Conservation (phyloP, 2,888 invertebrate genomes). For the Aethes cnicana region DNA sequence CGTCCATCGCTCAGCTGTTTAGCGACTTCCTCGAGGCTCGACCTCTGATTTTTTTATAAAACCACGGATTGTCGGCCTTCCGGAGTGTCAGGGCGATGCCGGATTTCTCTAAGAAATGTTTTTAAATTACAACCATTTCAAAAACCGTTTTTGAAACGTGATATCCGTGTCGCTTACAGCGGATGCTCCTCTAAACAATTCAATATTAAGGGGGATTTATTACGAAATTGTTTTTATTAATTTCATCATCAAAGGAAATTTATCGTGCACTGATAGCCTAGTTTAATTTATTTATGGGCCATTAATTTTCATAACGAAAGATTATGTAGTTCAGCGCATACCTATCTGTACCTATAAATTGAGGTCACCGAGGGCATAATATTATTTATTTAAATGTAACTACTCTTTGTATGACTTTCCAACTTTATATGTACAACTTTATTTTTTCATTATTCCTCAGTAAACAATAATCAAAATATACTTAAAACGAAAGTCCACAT, state of each 20-base stretch:
- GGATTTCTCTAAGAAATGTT: conserved; percentile 14
- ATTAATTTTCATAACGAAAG: conserved; percentile 3
- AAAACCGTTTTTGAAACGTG: conserved; percentile 23
- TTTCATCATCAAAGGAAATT: conserved; percentile 8
- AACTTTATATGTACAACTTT: too few relatives aligned
- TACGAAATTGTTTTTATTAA: background rate
- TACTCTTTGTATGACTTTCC: too few relatives aligned
- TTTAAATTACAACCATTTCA: conserved; percentile 20
- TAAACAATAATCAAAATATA: too few relatives aligned
- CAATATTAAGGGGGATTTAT: conserved; percentile 1
- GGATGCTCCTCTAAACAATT: conserved; percentile 6
- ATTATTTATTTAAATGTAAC: too few relatives aligned
- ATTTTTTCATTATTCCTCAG: too few relatives aligned
- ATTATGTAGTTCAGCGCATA: too few relatives aligned
- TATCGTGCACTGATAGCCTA: conserved; percentile 15
- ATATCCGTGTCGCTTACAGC: conserved; percentile 8
- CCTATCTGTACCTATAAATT: too few relatives aligned
- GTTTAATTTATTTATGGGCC: conserved; percentile 10
- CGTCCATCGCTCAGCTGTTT: conserved; percentile 28
- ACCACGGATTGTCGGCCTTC: conserved; percentile 49
- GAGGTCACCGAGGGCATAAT: too few relatives aligned
- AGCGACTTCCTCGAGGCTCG: conserved; percentile 36
- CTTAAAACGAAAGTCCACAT: conserved; percentile 2
- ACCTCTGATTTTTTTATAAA: conserved; percentile 49
- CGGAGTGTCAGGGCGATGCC: conserved; percentile 41